Percentiles rank a stretch among this genome's conserved stretches.
phyloP scores from a whole-genome alignment of 2,113 vertebrate species.

The Clinocottus analis region DNA sequence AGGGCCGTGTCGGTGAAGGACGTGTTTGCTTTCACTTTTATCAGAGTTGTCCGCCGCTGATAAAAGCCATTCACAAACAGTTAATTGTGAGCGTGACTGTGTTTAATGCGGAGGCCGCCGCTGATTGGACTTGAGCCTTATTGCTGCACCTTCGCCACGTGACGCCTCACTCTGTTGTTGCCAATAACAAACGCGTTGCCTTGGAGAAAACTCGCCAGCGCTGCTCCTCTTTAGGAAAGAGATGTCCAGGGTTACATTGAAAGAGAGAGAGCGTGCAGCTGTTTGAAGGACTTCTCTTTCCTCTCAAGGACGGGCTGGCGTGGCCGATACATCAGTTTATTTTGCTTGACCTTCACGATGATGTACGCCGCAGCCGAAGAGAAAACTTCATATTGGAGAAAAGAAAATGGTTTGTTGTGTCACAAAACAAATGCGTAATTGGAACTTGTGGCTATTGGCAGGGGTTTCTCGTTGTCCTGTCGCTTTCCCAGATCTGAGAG shows the following conservation, averaged over 20 bases:
- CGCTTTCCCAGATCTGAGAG: constrained; percentile 47
- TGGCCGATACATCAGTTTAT: constrained; percentile 24
- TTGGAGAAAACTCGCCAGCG: constrained; percentile 61
- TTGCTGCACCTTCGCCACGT: constrained; percentile 27
- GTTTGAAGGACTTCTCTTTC: constrained; percentile 17
- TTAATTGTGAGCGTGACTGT: constrained; percentile 10
- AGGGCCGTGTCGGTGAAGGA: background rate
- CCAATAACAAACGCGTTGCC: constrained; percentile 70
- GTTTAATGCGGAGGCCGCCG: background rate
- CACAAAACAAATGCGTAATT: constrained; percentile 29
- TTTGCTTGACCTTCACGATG: constrained; percentile 1
- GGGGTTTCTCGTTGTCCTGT: constrained; percentile 7
- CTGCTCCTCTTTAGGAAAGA: constrained; percentile 60
- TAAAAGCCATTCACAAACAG: constrained; percentile 7
- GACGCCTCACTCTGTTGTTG: constrained; percentile 65
- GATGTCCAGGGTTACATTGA: constrained; percentile 33
- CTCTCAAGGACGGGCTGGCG: constrained; percentile 1
- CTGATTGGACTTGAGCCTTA: constrained; percentile 32
- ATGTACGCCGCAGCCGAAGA: background rate
- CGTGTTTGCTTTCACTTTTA: background rate
- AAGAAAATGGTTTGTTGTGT: constrained; percentile 5
- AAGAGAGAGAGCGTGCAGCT: constrained; percentile 13
- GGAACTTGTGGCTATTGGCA: constrained; percentile 28
- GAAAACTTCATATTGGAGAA: background rate
- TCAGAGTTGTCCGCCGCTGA: background rate